Base-by-base conservation (phyloP, 2,888 invertebrate genomes). In the Drosophila yooni region DNA sequence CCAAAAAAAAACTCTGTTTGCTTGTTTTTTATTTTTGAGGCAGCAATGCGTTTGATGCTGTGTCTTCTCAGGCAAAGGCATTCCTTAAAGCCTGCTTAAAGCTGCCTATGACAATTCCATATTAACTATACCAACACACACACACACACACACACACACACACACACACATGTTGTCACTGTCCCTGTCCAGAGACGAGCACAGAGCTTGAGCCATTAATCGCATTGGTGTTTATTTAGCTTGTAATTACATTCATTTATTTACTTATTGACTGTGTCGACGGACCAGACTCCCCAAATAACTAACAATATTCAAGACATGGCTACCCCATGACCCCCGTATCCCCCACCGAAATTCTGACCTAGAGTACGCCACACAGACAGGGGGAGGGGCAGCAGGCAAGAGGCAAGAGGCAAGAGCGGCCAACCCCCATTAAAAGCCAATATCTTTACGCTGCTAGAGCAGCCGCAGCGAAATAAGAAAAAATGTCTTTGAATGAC, bases 401-500 rank as follows among this genome's bases (percentile, higher is more conserved):
- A 1, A 7, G 33, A 2, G 54, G 27, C 46, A 21, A 46, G 46
- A 7, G 21, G 46, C 25, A 7, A 46, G 46, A 46, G 46, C n/a
- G 56, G 70, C 70, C 87, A 85, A 78, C 90, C 88, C 88, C 90
- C 86, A 88, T 89, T 85, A 85, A 89, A 85, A 83, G 90, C 88
- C 86, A 86, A 86, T 89, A 86, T 85, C 90, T 88, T 76, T 70
- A 82, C 69, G 75, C 80, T 64, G 60, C 64, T 59, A 72, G 46
- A 46, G 80, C 72, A 68, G 63, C 70, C 62, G 58, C 70, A 70
- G 69, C 53, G 61, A 89, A 89, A 89, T 90, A 81, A 85, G 88
- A 89, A 92, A 91, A 92, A 92, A 91, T 92, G 91, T 92, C 91
- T 91, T 91, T 91, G 91, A 91, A 92, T 91, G 91, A 91, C 92